Conservation (phyloP, 2,888 invertebrate species). For the Achlya flavicornis region DNA sequence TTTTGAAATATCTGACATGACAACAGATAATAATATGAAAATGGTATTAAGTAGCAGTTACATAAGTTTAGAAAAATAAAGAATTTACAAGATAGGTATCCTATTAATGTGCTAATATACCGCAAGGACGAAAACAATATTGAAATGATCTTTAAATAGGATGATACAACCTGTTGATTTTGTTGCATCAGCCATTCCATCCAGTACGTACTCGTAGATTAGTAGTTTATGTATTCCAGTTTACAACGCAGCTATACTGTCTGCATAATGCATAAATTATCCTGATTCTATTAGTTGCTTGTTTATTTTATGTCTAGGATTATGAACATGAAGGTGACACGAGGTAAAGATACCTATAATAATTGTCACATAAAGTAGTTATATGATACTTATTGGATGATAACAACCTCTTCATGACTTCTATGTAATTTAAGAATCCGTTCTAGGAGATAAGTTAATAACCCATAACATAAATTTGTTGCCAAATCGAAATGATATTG, state of each 20-base stretch:
- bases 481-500: too few species aligned
- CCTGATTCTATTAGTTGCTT: background rate
- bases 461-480: background rate
- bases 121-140: conserved; percentile 34
- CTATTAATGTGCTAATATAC: background rate
- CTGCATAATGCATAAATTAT: conserved; percentile 6
- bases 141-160: conserved; percentile 35
- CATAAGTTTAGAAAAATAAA: too few species aligned
- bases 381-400: too few species aligned
- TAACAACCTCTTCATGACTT: too few species aligned
- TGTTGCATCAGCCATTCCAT: conserved; percentile 69
- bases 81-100: background rate
- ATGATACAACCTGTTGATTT: conserved; percentile 36
- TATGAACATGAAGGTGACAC: background rate
- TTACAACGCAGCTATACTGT: conserved; percentile 12
- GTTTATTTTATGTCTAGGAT: background rate
- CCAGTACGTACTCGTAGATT: conserved; percentile 40
- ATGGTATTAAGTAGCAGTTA: too few species aligned
- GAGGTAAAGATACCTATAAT: background rate
- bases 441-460: background rate
- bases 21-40: too few species aligned
- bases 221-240: conserved; percentile 27
- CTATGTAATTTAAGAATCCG: background rate
- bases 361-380: too few species aligned
- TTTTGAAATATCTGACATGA: too few species aligned